Evolutionary conservation across 1,140 invertebrate species (phyloP).

Genomic region (Drosophila pectinifera): DNA sequence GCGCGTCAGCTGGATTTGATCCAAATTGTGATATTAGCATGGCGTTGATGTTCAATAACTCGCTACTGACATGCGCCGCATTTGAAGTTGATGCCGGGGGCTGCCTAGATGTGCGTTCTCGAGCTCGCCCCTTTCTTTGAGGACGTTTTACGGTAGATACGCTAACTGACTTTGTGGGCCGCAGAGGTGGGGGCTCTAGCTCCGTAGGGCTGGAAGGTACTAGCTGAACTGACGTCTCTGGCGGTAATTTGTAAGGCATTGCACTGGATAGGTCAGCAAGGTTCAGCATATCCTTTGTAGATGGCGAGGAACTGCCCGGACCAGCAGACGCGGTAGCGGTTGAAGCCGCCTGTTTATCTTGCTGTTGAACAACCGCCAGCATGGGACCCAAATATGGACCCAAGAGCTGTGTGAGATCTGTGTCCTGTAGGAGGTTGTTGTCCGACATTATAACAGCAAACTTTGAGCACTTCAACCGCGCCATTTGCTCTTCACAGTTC

Average conservation of each 20-base stretch:
- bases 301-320: slow-evolving; percentile 26
- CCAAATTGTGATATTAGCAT: slow-evolving; percentile 61
- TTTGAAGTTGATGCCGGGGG: slow-evolving; percentile 31
- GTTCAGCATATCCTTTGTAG: slow-evolving; percentile 22
- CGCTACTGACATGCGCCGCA: slow-evolving; percentile 61
- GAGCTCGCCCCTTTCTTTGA: slow-evolving; percentile 44
- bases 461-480: slow-evolving; percentile 71
- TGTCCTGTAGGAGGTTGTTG: slow-evolving; percentile 78
- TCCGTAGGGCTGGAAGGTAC: slow-evolving; percentile 77
- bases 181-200: slow-evolving; percentile 27
- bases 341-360: slow-evolving; percentile 28
- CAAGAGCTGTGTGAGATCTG: slow-evolving; percentile 78
- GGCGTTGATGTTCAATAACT: slow-evolving; percentile 59
- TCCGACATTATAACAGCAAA: slow-evolving; percentile 80
- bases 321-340: slow-evolving; percentile 7
- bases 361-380: slow-evolving; percentile 57
- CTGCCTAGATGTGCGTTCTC: slow-evolving; percentile 16
- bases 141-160: slow-evolving; percentile 33
- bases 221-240: slow-evolving; percentile 80
- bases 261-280: slow-evolving; percentile 61
- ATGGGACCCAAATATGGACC: slow-evolving; percentile 76
- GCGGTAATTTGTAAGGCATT: slow-evolving; percentile 79
- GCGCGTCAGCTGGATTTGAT: slow-evolving; percentile 59
- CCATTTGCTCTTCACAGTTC: slow-evolving; percentile 75
- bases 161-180: slow-evolving; percentile 11